Percentiles rank a stretch among this genome's conserved stretches.
phyloP scores from a whole-genome alignment of 2,113 vertebrate species.

The Forbesichthys agassizii region DNA sequence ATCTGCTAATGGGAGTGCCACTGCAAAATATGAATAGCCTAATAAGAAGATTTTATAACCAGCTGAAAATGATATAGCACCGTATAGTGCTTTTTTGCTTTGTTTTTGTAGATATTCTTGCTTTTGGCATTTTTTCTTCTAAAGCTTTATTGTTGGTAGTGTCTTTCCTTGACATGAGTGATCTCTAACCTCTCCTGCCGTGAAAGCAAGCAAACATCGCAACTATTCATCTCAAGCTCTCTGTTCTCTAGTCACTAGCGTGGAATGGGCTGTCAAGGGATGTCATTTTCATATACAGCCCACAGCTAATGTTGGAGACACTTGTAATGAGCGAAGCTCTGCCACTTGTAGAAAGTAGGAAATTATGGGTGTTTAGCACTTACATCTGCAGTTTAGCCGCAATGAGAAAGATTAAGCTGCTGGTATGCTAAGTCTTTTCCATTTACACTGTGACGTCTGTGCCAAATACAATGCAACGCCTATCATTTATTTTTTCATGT shows the following conservation, averaged over 20 bases:
- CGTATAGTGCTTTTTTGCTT: background rate
- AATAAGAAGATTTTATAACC: too few species aligned
- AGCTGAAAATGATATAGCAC: background rate
- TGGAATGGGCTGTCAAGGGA: slow-evolving; percentile 25
- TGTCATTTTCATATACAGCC: slow-evolving; percentile 28
- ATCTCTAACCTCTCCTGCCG: too few species aligned
- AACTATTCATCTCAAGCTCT: background rate
- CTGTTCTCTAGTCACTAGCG: slow-evolving; percentile 12
- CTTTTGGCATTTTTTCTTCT: too few species aligned
- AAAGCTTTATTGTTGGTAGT: background rate
- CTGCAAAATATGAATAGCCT: too few species aligned
- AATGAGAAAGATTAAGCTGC: slow-evolving; percentile 10
- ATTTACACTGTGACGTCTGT: background rate
- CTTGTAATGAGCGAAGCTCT: slow-evolving; percentile 25
- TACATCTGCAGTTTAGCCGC: slow-evolving; percentile 11
- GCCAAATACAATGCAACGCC: background rate
- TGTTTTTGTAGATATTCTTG: background rate
- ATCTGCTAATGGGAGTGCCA: too few species aligned
- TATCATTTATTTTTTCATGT: background rate
- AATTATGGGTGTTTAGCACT: slow-evolving; percentile 34
- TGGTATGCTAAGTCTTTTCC: background rate
- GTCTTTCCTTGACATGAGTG: background rate
- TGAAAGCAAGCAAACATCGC: too few species aligned
- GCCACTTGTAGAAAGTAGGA: slow-evolving; percentile 18
- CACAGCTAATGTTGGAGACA: slow-evolving; percentile 25